Evolutionary conservation across 2,797 vertebrate species (phyloP).

Genomic region (Myiotriccus ornatus): DNA sequence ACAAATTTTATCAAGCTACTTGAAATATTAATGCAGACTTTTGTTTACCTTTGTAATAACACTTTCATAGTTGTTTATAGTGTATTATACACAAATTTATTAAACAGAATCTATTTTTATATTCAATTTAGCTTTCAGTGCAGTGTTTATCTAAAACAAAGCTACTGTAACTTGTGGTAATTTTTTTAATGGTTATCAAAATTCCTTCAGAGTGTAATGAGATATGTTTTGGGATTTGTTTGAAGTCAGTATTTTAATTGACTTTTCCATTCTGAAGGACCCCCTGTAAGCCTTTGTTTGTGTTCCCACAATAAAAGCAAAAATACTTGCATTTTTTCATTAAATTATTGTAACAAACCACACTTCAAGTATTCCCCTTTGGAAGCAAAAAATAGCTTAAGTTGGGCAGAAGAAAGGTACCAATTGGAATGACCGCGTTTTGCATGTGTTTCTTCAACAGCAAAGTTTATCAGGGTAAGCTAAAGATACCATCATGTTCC

Average conservation of each 20-base stretch:
- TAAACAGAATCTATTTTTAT: slow-evolving; percentile 71
- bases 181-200: slow-evolving; percentile 21
- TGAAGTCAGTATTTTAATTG: slow-evolving; percentile 7
- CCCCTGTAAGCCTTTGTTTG: neutral
- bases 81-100: slow-evolving; percentile 24
- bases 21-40: slow-evolving; percentile 22
- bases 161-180: neutral
- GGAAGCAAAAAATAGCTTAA: neutral
- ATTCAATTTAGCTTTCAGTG: slow-evolving; percentile 31
- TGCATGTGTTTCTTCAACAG: neutral
- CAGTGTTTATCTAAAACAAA: slow-evolving; percentile 62
- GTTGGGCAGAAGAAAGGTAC: neutral
- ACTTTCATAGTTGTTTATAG: neutral
- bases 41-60: slow-evolving; percentile 29
- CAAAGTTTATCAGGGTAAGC: neutral
- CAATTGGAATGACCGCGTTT: neutral
- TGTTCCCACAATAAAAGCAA: neutral
- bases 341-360: neutral
- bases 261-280: slow-evolving; percentile 14
- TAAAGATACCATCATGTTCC: neutral
- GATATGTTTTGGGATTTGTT: neutral
- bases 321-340: neutral
- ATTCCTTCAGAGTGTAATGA: neutral
- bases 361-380: neutral
- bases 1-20: slow-evolving; percentile 21